Evolutionary conservation across 2,797 vertebrate genomes (phyloP).

Genomic region (Telmatherina bonti): DNA sequence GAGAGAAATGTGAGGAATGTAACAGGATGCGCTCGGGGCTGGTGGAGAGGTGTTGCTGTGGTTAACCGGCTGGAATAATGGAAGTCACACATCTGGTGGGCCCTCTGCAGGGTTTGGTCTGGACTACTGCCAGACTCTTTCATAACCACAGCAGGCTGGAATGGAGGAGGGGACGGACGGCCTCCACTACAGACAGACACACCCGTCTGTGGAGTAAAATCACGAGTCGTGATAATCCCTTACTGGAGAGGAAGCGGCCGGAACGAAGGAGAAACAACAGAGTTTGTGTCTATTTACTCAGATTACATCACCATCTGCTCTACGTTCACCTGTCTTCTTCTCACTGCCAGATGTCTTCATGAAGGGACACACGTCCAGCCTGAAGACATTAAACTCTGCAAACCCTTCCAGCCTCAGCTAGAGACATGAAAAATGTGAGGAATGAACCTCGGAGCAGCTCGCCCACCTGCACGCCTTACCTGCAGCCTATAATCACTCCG

Average conservation of each 20-base stretch:
- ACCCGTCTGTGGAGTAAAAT: slow-evolving; percentile 40
- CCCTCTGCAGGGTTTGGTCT: slow-evolving; percentile 41
- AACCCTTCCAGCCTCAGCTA: not conserved
- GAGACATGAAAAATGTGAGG: slow-evolving; percentile 41
- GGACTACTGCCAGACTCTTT: slow-evolving; percentile 62
- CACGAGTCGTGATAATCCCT: slow-evolving; percentile 19
- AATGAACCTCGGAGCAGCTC: slow-evolving; percentile 19
- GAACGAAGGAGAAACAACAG: too few species aligned
- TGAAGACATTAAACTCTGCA: not conserved
- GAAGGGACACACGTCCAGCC: not conserved
- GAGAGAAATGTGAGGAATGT: slow-evolving; percentile 48
- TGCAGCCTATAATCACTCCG: slow-evolving; percentile 38
- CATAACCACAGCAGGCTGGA: slow-evolving; percentile 54
- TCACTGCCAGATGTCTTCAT: too few species aligned
- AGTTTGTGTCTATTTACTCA: too few species aligned
- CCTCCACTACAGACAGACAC: slow-evolving; percentile 41
- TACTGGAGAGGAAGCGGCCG: not conserved
- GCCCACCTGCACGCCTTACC: not conserved
- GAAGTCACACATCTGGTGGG: slow-evolving; percentile 17
- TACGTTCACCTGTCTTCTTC: too few species aligned
- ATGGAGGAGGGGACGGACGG: slow-evolving; percentile 3
- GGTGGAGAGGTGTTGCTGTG: not conserved
- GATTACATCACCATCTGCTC: too few species aligned
- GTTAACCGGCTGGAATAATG: slow-evolving; percentile 24
- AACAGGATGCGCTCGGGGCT: not conserved